A percentile compares a stretch with the other conserved stretches of the same genome.
Conservation (phyloP, 2,888 invertebrate species). For the Antitype chi region DNA sequence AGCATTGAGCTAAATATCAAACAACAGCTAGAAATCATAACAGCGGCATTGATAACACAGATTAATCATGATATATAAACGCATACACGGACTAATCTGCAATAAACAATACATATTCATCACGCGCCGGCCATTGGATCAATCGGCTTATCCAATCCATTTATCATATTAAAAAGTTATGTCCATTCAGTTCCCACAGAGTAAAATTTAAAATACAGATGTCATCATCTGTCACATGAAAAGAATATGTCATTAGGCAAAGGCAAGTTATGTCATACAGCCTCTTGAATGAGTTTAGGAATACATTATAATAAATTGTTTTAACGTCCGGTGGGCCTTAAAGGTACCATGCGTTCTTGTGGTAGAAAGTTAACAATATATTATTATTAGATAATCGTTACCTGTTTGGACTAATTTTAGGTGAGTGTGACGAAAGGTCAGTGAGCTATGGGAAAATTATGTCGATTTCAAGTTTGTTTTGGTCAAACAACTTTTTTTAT, state of each 20-base stretch:
- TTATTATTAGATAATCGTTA: constrained; percentile 53
- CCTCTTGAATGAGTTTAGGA: constrained; percentile 50
- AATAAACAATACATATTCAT: constrained; percentile 38
- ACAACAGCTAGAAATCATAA: constrained; percentile 14
- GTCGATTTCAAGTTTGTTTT: constrained; percentile 15
- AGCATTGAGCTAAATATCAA: constrained; percentile 4
- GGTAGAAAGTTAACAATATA: constrained; percentile 61
- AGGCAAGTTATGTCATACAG: constrained; percentile 55
- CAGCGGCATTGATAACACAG: constrained; percentile 16
- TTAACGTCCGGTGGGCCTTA: constrained; percentile 13
- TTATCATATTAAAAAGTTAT: constrained; percentile 14
- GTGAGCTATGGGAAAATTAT: constrained; percentile 43
- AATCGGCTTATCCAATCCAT: constrained; percentile 39
- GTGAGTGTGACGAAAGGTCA: constrained; percentile 41
- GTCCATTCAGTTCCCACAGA: constrained; percentile 30
- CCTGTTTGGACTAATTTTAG: constrained; percentile 46
- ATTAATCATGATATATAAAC: constrained; percentile 44
- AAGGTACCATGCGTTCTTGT: constrained; percentile 17
- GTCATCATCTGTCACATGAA: constrained; percentile 41
- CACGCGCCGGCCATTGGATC: background rate
- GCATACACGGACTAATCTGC: constrained; percentile 22
- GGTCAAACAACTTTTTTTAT: constrained; percentile 37
- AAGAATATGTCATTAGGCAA: constrained; percentile 44
- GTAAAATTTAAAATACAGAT: constrained; percentile 23
- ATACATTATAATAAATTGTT: constrained; percentile 60